phyloP scores from a whole-genome alignment of 2,113 vertebrate species.

The Scophthalmus maximus region DNA sequence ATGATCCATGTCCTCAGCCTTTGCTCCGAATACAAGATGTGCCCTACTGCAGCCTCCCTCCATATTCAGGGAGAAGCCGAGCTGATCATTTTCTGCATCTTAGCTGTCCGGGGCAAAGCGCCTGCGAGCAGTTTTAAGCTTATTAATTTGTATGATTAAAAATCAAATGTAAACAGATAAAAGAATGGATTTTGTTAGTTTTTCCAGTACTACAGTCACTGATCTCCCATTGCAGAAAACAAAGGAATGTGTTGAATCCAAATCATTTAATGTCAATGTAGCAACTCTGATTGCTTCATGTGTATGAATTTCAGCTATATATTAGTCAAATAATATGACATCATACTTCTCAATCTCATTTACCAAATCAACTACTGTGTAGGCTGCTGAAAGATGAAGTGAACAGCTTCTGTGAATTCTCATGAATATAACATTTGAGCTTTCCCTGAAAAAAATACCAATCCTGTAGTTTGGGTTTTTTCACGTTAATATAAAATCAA shows the following conservation, averaged over 20 bases:
- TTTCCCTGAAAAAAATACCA: not conserved
- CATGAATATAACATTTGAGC: not conserved
- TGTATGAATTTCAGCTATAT: not conserved
- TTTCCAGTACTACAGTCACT: not conserved
- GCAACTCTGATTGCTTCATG: not conserved
- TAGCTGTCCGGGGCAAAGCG: not conserved
- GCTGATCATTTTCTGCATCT: slow-evolving; percentile 43
- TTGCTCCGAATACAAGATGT: slow-evolving; percentile 73
- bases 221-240: too few species aligned
- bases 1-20: slow-evolving; percentile 78
- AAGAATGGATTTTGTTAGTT: not conserved
- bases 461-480: not conserved
- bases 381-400: not conserved
- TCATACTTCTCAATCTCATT: slow-evolving; percentile 1
- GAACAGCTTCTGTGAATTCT: not conserved
- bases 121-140: slow-evolving; percentile 5
- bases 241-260: too few species aligned
- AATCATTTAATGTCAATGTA: not conserved
- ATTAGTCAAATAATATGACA: slow-evolving; percentile 14
- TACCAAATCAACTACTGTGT: slow-evolving; percentile 15
- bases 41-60: slow-evolving; percentile 45
- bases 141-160: slow-evolving; percentile 3
- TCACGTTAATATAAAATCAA: slow-evolving; percentile 26
- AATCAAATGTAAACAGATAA: not conserved
- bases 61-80: slow-evolving; percentile 38